Percentiles rank a stretch among this genome's conserved stretches.
Conservation (phyloP, 2,113 vertebrate genomes). For the Daubentonia madagascariensis region DNA sequence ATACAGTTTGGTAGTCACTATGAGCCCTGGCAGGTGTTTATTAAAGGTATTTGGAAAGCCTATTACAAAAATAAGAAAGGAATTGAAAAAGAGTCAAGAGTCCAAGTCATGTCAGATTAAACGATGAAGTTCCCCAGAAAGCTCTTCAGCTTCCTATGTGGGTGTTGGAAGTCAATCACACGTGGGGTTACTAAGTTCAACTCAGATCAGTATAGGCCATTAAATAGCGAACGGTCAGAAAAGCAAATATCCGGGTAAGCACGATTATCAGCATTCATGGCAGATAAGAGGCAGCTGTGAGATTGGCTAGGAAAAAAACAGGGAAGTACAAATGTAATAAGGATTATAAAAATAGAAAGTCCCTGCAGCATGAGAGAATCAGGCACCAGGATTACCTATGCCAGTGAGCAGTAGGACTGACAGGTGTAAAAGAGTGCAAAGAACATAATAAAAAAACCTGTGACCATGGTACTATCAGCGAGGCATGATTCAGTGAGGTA, state of each 20-base stretch:
- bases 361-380: not conserved
- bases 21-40: not conserved
- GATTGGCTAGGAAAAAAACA: not conserved
- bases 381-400: not conserved
- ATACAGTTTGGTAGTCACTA: not conserved
- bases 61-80: not conserved
- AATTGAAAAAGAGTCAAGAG: not conserved
- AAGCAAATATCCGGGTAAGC: not conserved
- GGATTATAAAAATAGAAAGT: not conserved
- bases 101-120: not conserved
- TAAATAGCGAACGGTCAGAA: not conserved
- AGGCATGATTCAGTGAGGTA: not conserved
- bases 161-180: slow-evolving; percentile 42
- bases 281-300: not conserved
- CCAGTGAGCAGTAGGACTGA: not conserved
- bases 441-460: not conserved
- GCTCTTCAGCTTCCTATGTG: not conserved
- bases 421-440: not conserved
- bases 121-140: not conserved
- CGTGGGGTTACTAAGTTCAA: not conserved
- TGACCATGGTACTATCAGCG: not conserved
- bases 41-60: not conserved
- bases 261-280: not conserved
- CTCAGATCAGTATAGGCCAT: not conserved
- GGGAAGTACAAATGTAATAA: not conserved